Base-by-base conservation (phyloP, 2,113 vertebrate species). In the Cyprinodon variegatus region DNA sequence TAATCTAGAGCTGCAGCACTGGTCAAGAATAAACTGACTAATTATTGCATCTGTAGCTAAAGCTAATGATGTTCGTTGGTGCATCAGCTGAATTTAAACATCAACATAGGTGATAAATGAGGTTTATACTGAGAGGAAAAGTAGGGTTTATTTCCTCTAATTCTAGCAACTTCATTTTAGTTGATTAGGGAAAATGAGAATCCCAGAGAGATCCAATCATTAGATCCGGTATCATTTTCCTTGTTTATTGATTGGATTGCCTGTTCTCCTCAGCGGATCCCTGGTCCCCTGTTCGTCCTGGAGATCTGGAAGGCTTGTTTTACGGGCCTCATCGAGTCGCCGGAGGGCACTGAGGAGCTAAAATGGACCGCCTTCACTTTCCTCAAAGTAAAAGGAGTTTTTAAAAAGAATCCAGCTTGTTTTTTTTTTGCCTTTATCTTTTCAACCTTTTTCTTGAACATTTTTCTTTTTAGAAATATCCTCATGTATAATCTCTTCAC, bases 311-410 rank as follows among this genome's bases (percentile, higher is more conserved):
- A 99, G 74, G 97, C 98, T 17, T 99, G 97, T 82, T 97, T 99
- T 15, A 98, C 98, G 29, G 98, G 98, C 3, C 96, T 99, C 77
- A 99, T 99, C 0, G 98, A 99, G 91, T 99, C 97, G 70, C 98
- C 97, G 0, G 98, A 99, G 91, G 98, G 98, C 74, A 99, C 96
- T 0, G 96, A 98, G 86, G 98, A 99, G 92, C 96, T 99, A 22
- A 99, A 99, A 88, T 99, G 98, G 98, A 99, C 98, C 0, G 98
- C 98, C 0, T 99, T 99, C 89, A 99, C 97, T 10, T 99, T 99
- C 89, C 96, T 99, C 57, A 99, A 99, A 95, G 98, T 98, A 20
- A 63, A 71, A 38, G 15, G 14, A 6, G 0, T 57, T 60, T 70
- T 4, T 7, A 11, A 45, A 29, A 68, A 3, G 22, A 11, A 43